Evolutionary conservation across 1,140 invertebrate species (phyloP), one percentile per base, ranked within the genome.

Genomic region (Brachionus asplanchnoidis): DNA sequence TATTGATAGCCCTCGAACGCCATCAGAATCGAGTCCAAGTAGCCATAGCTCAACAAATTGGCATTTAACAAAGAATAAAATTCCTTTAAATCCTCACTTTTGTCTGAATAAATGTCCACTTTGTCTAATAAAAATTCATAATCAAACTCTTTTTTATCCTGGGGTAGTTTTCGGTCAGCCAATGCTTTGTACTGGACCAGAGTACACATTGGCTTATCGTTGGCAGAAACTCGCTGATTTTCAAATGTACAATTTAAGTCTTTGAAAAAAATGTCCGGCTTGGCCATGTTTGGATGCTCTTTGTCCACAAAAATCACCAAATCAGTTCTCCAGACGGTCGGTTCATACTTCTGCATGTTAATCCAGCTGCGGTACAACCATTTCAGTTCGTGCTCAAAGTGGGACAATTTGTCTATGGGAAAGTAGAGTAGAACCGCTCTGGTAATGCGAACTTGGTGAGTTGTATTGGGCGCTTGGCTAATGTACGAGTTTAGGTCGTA

Each of bases 1-100:
- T 84, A 77, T 26, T 26, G 12, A 56, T 84, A 84, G 11, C 84
- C 66, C 40, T 84, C 84, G 32, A 53, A 75, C 36, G 68, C 68
- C 26, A 84, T 84, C 32, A 68, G 9, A 75, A 84, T 77, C 11
- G 84, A 84, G 26, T 84, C 70, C 23, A 84, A 66, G 60, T 84
- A 84, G 9, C 20, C 44, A 56, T 84, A 84, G n/a, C 6, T 46
- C 28, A 20, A 28, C 11, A 84, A 50, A 73, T 73, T 42, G n/a
- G 23, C 53, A 6, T 82, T 82, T 26, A 82, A 17, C 20, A 65
- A 23, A 12, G 53, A 44, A 20, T 82, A 82, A 26, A 82, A 82
- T 17, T 82, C 42, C 20, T 60, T 65, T n/a, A 82, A 23, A 36
- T 82, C 36, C 36, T 60, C 65, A 12, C 28, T 26, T 32, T 82